Conservation (phyloP, 1,140 invertebrate species). For the Zaprionus vittiger region DNA sequence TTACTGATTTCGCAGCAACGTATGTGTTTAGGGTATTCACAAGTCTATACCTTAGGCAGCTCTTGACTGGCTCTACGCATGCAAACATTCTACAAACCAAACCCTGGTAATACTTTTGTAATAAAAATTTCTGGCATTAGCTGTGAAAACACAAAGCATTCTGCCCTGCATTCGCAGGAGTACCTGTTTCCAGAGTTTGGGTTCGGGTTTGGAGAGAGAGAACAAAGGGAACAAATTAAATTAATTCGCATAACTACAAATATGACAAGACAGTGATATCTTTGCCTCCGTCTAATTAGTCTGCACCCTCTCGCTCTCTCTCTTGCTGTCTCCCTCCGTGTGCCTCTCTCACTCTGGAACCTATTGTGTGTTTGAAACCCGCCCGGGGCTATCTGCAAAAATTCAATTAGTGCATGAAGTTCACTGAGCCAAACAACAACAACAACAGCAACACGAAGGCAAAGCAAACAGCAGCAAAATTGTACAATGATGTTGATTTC, state of each 20-base stretch:
- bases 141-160: conserved; percentile 1
- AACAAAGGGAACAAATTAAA: conserved; percentile 16
- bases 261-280: conserved; percentile 21
- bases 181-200: background rate
- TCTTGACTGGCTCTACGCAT: background rate
- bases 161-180: background rate
- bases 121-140: conserved; percentile 1
- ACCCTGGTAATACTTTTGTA: background rate
- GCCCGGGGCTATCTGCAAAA: conserved; percentile 29
- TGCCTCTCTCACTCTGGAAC: background rate
- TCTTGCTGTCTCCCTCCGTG: background rate
- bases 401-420: conserved; percentile 42
- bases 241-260: conserved; percentile 22
- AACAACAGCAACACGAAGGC: conserved; percentile 8
- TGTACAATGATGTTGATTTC: conserved; percentile 28
- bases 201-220: background rate
- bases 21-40: background rate
- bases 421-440: conserved; percentile 4
- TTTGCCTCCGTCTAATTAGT: conserved; percentile 19
- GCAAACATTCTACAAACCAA: background rate
- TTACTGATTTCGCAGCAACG: too few species aligned
- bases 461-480: conserved; percentile 22
- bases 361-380: conserved; percentile 2
- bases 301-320: background rate
- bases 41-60: background rate